Percentiles rank a stretch among this genome's conserved stretches.
phyloP scores from a whole-genome alignment of 2,797 vertebrate species.

The Chaetodon trifasciatus region DNA sequence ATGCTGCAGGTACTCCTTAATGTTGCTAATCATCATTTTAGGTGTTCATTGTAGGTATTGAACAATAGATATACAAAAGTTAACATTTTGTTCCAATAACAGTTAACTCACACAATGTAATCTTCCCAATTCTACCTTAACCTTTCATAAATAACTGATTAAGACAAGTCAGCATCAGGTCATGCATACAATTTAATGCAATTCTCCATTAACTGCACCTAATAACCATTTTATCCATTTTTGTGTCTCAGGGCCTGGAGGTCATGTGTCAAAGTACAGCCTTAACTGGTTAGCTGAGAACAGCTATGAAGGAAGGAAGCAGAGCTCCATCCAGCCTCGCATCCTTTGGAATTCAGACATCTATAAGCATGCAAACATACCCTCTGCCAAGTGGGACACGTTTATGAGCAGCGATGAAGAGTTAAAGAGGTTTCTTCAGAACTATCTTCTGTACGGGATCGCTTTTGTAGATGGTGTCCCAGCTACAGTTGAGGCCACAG shows the following conservation, averaged over 20 bases:
- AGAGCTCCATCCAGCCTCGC: slow-evolving; percentile 85
- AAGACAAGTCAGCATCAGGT: background rate
- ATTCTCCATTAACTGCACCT: background rate
- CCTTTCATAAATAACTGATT: background rate
- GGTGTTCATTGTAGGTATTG: background rate
- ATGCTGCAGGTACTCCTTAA: background rate
- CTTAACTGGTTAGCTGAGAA: slow-evolving; percentile 91
- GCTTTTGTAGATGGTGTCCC: slow-evolving; percentile 92
- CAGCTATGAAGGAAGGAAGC: slow-evolving; percentile 91
- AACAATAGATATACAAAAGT: background rate
- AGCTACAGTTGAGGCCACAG: slow-evolving; percentile 90
- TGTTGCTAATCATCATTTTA: background rate
- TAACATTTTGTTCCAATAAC: background rate
- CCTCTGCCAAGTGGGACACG: slow-evolving; percentile 82
- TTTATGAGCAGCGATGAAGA: slow-evolving; percentile 91
- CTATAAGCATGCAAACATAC: slow-evolving; percentile 86
- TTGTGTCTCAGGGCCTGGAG: slow-evolving; percentile 88
- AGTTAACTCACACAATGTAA: too few relatives aligned
- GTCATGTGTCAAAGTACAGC: slow-evolving; percentile 89
- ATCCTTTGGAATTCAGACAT: slow-evolving; percentile 90
- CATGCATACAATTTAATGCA: background rate
- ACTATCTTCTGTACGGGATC: slow-evolving; percentile 91
- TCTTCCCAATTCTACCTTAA: background rate
- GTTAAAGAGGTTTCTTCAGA: slow-evolving; percentile 89
- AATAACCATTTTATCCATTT: slow-evolving; percentile 4